These are phyloP conservation scores for Argyrosomus japonicus DNA, from an alignment of 2,113 vertebrate species.

Conservation along the genomic window DNA sequence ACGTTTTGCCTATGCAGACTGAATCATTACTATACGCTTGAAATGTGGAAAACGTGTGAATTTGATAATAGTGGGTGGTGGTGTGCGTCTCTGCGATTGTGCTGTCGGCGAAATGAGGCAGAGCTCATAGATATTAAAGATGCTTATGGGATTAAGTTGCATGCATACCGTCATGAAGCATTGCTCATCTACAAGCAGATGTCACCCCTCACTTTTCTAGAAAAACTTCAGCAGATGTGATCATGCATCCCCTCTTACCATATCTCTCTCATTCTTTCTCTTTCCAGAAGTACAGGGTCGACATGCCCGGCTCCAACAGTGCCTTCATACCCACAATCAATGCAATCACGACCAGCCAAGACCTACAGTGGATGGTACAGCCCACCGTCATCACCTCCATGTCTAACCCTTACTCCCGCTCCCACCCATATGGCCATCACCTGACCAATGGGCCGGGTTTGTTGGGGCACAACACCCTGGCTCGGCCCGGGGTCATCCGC, in stretches of 20 bases:
- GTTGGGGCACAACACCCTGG: constrained; percentile 90
- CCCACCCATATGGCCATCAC: constrained; percentile 93
- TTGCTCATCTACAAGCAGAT: background rate
- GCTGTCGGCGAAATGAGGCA: constrained; percentile 23
- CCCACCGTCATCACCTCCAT: constrained; percentile 99
- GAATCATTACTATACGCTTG: constrained; percentile 69
- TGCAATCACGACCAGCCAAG: constrained; percentile 99
- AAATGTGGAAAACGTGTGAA: constrained; percentile 68
- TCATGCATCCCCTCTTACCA: background rate
- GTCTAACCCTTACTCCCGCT: constrained; percentile 95
- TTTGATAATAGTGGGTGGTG: constrained; percentile 58
- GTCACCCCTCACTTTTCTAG: background rate
- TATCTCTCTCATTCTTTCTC: background rate
- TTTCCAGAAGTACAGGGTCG: constrained; percentile 94
- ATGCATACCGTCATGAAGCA: background rate
- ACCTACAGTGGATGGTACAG: constrained; percentile 99
- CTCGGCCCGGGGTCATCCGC: constrained; percentile 96
- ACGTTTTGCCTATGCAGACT: constrained; percentile 53
- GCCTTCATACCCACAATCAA: constrained; percentile 99
- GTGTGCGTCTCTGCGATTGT: constrained; percentile 16
- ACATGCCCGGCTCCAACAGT: constrained; percentile 99
- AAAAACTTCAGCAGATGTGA: background rate
- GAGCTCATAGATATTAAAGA: background rate
- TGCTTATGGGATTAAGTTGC: constrained; percentile 21
- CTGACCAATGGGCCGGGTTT: constrained; percentile 90